Conservation (phyloP, 2,113 vertebrate genomes). For the Cyprinodon variegatus region DNA sequence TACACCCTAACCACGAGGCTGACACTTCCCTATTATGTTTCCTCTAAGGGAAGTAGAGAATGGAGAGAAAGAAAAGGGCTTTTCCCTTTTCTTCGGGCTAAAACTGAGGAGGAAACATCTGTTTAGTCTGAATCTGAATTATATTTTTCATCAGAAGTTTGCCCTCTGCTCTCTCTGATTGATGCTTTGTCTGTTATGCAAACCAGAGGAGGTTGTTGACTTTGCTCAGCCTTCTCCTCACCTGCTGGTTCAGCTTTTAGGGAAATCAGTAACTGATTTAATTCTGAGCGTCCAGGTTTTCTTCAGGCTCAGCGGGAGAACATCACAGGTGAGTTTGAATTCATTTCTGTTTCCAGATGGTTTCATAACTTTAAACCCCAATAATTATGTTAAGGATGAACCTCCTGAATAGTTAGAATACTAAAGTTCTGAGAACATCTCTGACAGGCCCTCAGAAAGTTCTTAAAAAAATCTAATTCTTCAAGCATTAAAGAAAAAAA, state of each 20-base stretch:
- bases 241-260: not conserved
- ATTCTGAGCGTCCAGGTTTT: not conserved
- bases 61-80: no score
- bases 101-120: no score
- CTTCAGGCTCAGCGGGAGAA: not conserved
- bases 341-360: not conserved
- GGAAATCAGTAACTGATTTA: constrained; percentile 39
- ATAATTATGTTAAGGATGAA: no score
- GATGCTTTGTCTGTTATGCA: constrained; percentile 4
- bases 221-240: constrained; percentile 1
- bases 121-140: not conserved
- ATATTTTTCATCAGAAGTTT: not conserved
- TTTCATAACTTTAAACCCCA: not conserved
- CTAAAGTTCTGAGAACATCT: no score
- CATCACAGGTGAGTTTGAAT: constrained; percentile 15
- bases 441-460: no score
- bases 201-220: constrained; percentile 39
- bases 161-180: not conserved
- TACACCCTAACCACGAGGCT: no score
- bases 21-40: no score
- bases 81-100: no score
- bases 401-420: no score
- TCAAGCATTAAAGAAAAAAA: no score
- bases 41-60: no score
- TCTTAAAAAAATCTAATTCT: no score